A percentile compares a stretch with the other conserved stretches of the same genome.
Conservation (phyloP, 2,113 vertebrate genomes). For the Plotosus lineatus region DNA sequence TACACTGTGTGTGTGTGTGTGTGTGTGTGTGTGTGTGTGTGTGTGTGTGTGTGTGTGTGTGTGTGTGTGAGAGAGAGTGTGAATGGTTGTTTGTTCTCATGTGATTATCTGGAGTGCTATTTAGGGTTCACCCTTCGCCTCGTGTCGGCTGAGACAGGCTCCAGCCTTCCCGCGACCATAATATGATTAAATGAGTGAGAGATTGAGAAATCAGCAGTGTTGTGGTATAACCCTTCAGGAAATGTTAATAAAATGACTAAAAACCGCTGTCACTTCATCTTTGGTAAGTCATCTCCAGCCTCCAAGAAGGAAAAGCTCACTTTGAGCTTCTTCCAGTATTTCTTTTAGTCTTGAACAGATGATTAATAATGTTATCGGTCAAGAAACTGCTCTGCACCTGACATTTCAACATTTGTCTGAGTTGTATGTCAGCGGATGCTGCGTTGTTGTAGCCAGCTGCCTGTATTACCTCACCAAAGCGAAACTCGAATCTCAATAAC, state of each 20-base stretch:
- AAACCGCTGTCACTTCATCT: not conserved
- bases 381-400: conserved; percentile 33
- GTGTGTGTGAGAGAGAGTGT: too few relatives aligned
- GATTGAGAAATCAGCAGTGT: not conserved
- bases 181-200: too few relatives aligned
- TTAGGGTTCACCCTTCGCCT: too few relatives aligned
- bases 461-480: conserved; percentile 43
- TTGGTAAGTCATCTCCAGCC: too few relatives aligned
- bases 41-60: too few relatives aligned
- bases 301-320: not conserved
- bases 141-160: too few relatives aligned
- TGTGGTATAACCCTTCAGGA: not conserved
- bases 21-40: too few relatives aligned
- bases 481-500: conserved; percentile 50
- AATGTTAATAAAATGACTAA: not conserved
- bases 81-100: too few relatives aligned
- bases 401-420: conserved; percentile 39
- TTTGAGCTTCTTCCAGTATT: conserved; percentile 24
- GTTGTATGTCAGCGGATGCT: conserved; percentile 44
- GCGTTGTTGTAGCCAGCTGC: conserved; percentile 40
- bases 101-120: too few relatives aligned
- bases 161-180: too few relatives aligned
- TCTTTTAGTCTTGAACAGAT: not conserved
- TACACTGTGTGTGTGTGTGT: too few relatives aligned
- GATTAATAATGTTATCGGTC: conserved; percentile 34